These are phyloP conservation scores for Arvicanthis niloticus DNA, from an alignment of 2,113 vertebrate species.

Conservation along the genomic window DNA sequence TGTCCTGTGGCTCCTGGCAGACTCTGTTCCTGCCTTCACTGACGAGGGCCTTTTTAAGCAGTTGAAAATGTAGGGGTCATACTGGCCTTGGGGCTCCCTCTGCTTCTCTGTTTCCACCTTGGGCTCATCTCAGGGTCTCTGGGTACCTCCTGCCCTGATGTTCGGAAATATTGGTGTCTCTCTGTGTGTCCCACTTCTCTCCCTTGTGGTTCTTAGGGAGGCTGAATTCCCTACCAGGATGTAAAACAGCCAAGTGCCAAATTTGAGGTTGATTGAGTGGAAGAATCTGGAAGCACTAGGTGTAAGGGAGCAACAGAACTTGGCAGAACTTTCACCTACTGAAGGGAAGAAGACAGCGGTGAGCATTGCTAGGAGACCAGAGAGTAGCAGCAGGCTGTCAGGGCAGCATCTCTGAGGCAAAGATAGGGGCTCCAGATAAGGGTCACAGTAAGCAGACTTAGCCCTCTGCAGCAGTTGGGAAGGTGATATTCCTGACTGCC, in stretches of 20 bases:
- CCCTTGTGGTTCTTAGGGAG: neutral
- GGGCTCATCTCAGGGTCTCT: neutral
- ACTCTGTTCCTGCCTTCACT: neutral
- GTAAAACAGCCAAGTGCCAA: neutral
- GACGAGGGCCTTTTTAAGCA: neutral
- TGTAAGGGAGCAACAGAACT: too few species aligned
- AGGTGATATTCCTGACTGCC: neutral
- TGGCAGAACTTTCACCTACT: accelerated
- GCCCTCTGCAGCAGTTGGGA: accelerated
- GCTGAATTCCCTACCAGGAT: accelerated
- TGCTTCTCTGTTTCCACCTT: neutral
- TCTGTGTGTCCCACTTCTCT: too few species aligned
- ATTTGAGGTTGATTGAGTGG: too few species aligned
- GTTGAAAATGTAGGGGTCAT: neutral
- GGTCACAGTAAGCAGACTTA: neutral
- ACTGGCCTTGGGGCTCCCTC: neutral
- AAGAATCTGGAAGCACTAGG: neutral
- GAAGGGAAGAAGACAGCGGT: neutral
- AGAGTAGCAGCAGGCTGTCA: neutral
- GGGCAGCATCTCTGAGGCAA: neutral
- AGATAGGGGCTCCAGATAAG: accelerated
- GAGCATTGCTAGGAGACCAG: neutral
- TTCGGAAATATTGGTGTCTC: neutral
- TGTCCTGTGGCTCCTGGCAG: accelerated
- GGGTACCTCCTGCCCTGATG: neutral